phyloP scores from a whole-genome alignment of 2,888 invertebrate genomes.

The Scelioninae gen. 2 region DNA sequence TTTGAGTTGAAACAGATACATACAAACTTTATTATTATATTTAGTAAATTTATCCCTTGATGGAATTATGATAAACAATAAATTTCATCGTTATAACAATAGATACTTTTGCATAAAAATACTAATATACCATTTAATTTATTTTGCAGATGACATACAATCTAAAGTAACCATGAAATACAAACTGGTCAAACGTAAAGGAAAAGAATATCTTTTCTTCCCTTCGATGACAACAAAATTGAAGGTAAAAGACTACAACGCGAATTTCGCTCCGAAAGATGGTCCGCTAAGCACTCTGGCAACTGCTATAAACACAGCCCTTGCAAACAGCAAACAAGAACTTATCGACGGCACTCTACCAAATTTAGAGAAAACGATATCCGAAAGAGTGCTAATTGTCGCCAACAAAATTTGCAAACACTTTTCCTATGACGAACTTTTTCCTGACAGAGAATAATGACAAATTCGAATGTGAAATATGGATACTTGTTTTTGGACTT shows the following conservation, averaged over 20 bases:
- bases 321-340: constrained; percentile 68
- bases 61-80: too few relatives aligned
- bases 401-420: constrained; percentile 70
- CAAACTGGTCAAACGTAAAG: constrained; percentile 60
- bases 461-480: not conserved
- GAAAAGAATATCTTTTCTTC: constrained; percentile 63
- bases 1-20: too few relatives aligned
- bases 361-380: constrained; percentile 69
- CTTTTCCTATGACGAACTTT: constrained; percentile 71
- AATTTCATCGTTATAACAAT: too few relatives aligned
- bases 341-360: constrained; percentile 70
- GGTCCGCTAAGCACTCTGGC: constrained; percentile 61
- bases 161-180: constrained; percentile 54
- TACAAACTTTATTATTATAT: too few relatives aligned
- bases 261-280: constrained; percentile 60
- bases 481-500: not conserved
- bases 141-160: constrained; percentile 62
- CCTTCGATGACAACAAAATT: constrained; percentile 65
- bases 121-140: not conserved
- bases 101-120: too few relatives aligned
- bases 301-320: constrained; percentile 63
- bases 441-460: constrained; percentile 68
- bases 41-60: too few relatives aligned
- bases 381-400: constrained; percentile 65
- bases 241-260: constrained; percentile 61